phyloP scores from a whole-genome alignment of 2,888 invertebrate genomes.

The Helobdella robusta region DNA sequence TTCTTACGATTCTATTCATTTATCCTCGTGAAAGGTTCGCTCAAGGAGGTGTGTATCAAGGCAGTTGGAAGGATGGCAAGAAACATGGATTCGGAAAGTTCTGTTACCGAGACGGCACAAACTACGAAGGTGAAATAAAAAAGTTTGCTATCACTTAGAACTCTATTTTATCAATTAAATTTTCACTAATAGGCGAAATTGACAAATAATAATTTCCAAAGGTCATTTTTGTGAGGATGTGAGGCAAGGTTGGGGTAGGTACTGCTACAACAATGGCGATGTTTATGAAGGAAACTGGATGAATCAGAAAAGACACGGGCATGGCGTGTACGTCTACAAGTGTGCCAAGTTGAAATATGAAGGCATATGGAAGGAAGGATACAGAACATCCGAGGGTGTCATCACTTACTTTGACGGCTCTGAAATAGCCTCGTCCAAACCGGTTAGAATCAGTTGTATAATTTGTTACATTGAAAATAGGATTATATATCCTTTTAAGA shows the following conservation, averaged over 20 bases:
- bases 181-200: background rate
- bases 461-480: background rate
- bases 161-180: background rate
- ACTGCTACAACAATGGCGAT: constrained; percentile 48
- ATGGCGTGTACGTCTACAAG: constrained; percentile 39
- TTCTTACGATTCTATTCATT: too few species aligned
- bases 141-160: background rate
- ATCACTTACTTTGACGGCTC: constrained; percentile 48
- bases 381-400: constrained; percentile 47
- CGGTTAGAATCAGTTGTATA: constrained; percentile 41
- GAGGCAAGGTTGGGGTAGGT: constrained; percentile 47
- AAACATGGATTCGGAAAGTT: constrained; percentile 73
- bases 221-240: constrained; percentile 49
- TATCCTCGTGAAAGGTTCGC: too few species aligned
- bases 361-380: constrained; percentile 47
- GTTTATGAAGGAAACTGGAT: constrained; percentile 50
- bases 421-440: constrained; percentile 46
- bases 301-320: constrained; percentile 48
- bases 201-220: constrained; percentile 29
- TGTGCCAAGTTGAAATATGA: constrained; percentile 46
- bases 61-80: constrained; percentile 64
- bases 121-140: constrained; percentile 61
- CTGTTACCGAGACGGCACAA: constrained; percentile 74
- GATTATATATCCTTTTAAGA: background rate
- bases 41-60: constrained; percentile 61